phyloP scores from a whole-genome alignment of 2,113 vertebrate genomes.

The Prunella fulvescens region DNA sequence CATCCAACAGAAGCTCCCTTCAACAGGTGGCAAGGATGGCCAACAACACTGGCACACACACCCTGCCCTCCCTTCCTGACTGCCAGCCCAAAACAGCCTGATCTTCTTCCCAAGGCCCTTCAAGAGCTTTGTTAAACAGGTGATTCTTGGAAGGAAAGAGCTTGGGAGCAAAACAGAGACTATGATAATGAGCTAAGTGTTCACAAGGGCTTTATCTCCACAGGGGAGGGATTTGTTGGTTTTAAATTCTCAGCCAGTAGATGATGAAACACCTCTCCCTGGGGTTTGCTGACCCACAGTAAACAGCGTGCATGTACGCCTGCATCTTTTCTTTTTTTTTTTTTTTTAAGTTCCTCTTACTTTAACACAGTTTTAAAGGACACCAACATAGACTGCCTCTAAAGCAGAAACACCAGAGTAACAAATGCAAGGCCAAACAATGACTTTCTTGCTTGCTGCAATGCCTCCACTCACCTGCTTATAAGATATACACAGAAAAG shows the following conservation, averaged over 20 bases:
- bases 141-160: neutral
- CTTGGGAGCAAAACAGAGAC: neutral
- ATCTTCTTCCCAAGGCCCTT: neutral
- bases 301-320: accelerated
- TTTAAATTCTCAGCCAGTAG: conserved; percentile 6
- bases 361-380: neutral
- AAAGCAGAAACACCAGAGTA: neutral
- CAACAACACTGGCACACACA: neutral
- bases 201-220: conserved; percentile 13
- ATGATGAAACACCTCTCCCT: conserved; percentile 36
- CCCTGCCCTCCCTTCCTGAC: neutral
- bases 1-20: neutral
- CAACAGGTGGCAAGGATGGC: neutral
- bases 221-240: conserved; percentile 10
- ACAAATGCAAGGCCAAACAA: neutral
- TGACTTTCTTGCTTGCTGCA: neutral
- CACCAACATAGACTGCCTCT: neutral
- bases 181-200: conserved; percentile 18
- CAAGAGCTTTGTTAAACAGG: neutral
- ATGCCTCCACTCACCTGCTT: neutral
- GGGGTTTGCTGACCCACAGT: neutral
- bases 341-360: neutral
- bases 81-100: neutral
- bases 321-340: neutral
- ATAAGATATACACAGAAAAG: neutral